phyloP scores from a whole-genome alignment of 2,113 vertebrate species.

The Butorides virescens region DNA sequence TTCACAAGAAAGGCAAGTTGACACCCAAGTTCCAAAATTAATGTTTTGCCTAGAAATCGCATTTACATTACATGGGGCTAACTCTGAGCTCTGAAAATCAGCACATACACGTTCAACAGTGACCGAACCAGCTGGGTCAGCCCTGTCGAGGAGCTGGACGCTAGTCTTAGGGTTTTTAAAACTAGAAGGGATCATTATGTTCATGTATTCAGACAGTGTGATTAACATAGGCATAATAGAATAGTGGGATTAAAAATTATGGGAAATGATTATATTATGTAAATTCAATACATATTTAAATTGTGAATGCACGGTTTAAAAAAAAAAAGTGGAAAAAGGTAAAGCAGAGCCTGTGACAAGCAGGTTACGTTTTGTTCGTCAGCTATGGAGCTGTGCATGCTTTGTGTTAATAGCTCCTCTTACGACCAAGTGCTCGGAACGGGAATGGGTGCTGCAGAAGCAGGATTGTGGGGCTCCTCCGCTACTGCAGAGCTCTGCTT shows the following conservation, averaged over 20 bases:
- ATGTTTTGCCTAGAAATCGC: not conserved
- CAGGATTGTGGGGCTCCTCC: not conserved
- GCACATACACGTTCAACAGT: fast-evolving
- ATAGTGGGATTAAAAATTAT: not conserved
- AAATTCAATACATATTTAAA: not conserved
- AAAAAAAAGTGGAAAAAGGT: not conserved
- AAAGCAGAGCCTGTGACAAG: not conserved
- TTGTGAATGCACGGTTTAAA: not conserved
- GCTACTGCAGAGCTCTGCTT: not conserved
- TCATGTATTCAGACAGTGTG: not conserved
- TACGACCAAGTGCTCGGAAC: not conserved
- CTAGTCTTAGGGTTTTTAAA: not conserved
- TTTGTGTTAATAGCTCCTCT: not conserved
- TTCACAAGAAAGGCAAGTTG: not conserved
- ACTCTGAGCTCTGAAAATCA: too few species aligned
- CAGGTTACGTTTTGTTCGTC: too few species aligned
- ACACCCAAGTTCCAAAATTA: not conserved
- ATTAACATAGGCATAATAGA: not conserved
- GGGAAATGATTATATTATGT: not conserved
- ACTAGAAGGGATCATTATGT: not conserved
- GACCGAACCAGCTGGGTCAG: fast-evolving
- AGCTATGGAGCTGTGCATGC: fast-evolving
- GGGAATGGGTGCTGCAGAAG: not conserved
- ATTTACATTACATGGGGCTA: not conserved
- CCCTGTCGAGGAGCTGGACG: fast-evolving